A percentile compares a stretch with the other conserved stretches of the same genome.
phyloP scores from a whole-genome alignment of 2,113 vertebrate species.

The Gracilinanus agilis region DNA sequence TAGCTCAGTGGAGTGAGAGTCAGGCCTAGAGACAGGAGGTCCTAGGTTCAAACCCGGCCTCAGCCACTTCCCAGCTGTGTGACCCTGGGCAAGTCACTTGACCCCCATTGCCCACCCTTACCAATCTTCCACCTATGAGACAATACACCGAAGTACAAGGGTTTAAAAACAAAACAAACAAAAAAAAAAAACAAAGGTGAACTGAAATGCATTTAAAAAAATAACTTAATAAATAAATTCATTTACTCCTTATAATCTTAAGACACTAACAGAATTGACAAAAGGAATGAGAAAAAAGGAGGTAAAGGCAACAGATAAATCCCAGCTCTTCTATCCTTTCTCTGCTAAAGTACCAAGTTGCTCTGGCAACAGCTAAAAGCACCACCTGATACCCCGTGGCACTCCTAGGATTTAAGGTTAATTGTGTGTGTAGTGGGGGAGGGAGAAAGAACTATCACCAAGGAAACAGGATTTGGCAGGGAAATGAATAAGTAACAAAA shows the following conservation, averaged over 20 bases:
- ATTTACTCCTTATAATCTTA: constrained; percentile 38
- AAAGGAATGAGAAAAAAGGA: constrained; percentile 27
- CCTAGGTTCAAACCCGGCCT: too few species aligned
- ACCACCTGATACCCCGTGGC: not conserved
- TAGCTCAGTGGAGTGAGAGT: too few species aligned
- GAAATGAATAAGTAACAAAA: constrained; percentile 38
- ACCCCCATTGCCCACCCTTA: too few species aligned
- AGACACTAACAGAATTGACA: constrained; percentile 53
- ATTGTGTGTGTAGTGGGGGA: not conserved
- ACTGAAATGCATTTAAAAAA: constrained; percentile 69
- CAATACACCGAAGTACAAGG: too few species aligned
- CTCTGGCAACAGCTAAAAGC: not conserved
- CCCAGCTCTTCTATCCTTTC: not conserved
- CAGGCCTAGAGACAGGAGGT: too few species aligned
- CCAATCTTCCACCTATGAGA: too few species aligned
- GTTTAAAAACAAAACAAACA: too few species aligned
- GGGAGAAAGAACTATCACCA: not conserved
- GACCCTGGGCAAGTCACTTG: too few species aligned
- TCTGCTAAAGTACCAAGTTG: not conserved
- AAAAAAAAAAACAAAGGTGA: too few species aligned
- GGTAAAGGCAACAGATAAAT: not conserved
- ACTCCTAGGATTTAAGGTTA: not conserved
- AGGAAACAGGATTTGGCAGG: constrained; percentile 53
- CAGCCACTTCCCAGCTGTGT: too few species aligned
- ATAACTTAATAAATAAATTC: constrained; percentile 79